A percentile compares a stretch with the other conserved stretches of the same genome.
phyloP scores from a whole-genome alignment of 1,140 invertebrate species.

The Theocolax elegans region DNA sequence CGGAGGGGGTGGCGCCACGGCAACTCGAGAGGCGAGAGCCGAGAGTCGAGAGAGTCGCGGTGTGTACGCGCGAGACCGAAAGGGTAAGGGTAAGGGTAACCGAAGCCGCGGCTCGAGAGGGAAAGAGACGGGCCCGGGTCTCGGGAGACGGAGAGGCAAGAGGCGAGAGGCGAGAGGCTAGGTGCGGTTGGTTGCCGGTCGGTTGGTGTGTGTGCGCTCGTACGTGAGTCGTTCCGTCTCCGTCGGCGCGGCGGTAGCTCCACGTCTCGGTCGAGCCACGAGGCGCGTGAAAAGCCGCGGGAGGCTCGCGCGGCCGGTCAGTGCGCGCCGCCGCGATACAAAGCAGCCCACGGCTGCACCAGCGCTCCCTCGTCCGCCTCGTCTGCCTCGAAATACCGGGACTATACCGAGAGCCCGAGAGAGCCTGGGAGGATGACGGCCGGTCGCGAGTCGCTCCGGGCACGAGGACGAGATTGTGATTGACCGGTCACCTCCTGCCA shows the following conservation, averaged over 20 bases:
- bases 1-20: conserved; percentile 64
- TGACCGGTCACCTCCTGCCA: too few relatives aligned
- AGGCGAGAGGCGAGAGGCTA: conserved; percentile 55
- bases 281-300: conserved; percentile 33
- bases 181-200: conserved; percentile 42
- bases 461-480: too few relatives aligned
- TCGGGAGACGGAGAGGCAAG: too few relatives aligned
- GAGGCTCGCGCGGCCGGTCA: conserved; percentile 39
- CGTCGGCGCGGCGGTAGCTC: not conserved
- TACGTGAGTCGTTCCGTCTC: conserved; percentile 5
- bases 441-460: too few relatives aligned
- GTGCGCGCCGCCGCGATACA: conserved; percentile 32
- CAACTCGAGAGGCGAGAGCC: conserved; percentile 63
- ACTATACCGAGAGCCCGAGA: too few relatives aligned
- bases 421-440: too few relatives aligned
- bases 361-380: not conserved
- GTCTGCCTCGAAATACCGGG: not conserved
- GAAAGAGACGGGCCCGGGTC: not conserved
- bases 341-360: conserved; percentile 30
- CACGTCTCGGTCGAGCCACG: too few relatives aligned
- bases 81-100: conserved; percentile 1
- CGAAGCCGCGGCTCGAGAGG: not conserved
- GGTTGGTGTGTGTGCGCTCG: conserved; percentile 27
- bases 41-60: not conserved
- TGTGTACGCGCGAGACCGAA: not conserved